These are phyloP conservation scores for Tanaodytes sp. DNA, from an alignment of 2,888 invertebrate genomes.

Conservation along the genomic window DNA sequence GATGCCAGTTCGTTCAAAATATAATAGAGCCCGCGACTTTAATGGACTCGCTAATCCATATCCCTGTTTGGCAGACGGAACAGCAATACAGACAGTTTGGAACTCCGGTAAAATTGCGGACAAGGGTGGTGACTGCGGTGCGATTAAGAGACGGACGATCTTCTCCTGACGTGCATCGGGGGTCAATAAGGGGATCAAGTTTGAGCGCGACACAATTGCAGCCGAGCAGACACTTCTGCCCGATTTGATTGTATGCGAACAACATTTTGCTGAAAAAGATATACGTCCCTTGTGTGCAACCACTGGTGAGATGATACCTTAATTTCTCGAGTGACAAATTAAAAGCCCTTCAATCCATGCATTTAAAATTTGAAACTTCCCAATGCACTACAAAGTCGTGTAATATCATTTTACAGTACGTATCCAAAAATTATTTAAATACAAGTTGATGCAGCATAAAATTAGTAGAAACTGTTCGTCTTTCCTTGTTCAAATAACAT, in stretches of 20 bases:
- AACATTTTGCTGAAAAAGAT: slow-evolving; percentile 56
- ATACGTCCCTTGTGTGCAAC: slow-evolving; percentile 70
- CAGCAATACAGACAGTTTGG: slow-evolving; percentile 50
- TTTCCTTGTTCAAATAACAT: too few species aligned
- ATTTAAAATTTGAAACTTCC: slow-evolving; percentile 35
- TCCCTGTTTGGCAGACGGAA: slow-evolving; percentile 69
- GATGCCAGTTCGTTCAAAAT: slow-evolving; percentile 70
- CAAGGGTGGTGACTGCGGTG: slow-evolving; percentile 62
- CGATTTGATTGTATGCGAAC: slow-evolving; percentile 39
- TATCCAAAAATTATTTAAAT: too few species aligned
- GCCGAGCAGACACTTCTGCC: slow-evolving; percentile 26
- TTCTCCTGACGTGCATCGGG: slow-evolving; percentile 39
- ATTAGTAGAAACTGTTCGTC: too few species aligned
- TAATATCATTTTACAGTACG: slow-evolving; percentile 38
- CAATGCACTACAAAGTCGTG: slow-evolving; percentile 33
- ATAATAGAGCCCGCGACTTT: slow-evolving; percentile 74
- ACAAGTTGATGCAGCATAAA: too few species aligned
- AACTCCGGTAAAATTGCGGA: slow-evolving; percentile 45
- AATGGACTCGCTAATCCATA: slow-evolving; percentile 74
- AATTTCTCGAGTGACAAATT: slow-evolving; percentile 71
- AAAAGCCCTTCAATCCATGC: slow-evolving; percentile 60
- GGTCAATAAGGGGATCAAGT: slow-evolving; percentile 41
- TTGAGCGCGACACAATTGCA: slow-evolving; percentile 35
- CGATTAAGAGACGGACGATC: slow-evolving; percentile 50
- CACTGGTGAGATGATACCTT: slow-evolving; percentile 69